phyloP scores from a whole-genome alignment of 2,888 invertebrate species.

The Thereva unica region DNA sequence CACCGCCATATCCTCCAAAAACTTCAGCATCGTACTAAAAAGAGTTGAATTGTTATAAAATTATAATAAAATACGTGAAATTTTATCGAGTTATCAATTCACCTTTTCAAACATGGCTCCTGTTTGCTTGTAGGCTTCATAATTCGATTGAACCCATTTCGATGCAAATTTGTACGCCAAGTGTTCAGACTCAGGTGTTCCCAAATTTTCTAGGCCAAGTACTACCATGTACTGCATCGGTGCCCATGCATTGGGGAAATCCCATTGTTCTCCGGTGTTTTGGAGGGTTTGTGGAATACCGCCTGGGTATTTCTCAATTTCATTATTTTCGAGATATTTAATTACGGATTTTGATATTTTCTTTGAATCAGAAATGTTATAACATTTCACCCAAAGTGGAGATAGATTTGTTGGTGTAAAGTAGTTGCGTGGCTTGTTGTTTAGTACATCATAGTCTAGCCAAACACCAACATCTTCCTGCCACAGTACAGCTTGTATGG shows the following conservation, averaged over 20 bases:
- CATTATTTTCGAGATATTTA: constrained; percentile 70
- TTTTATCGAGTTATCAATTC: constrained; percentile 42
- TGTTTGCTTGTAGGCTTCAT: constrained; percentile 70
- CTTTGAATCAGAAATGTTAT: constrained; percentile 62
- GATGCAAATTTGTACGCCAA: constrained; percentile 75
- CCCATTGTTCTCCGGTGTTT: constrained; percentile 86
- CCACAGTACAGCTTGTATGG: constrained; percentile 72
- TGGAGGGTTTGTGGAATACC: constrained; percentile 80
- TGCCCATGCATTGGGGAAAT: constrained; percentile 93
- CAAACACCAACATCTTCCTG: constrained; percentile 83
- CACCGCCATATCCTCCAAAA: constrained; percentile 74
- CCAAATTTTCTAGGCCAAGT: constrained; percentile 73
- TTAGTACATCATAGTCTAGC: constrained; percentile 81
- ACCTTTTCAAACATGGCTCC: constrained; percentile 86
- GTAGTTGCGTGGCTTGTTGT: constrained; percentile 68
- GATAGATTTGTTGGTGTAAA: constrained; percentile 81
- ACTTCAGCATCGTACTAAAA: constrained; percentile 66
- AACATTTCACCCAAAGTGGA: constrained; percentile 82
- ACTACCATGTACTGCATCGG: constrained; percentile 85
- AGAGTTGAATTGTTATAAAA: constrained; percentile 21
- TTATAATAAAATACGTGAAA: constrained; percentile 16
- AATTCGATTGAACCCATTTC: constrained; percentile 83
- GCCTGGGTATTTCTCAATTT: constrained; percentile 68
- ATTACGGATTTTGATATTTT: constrained; percentile 66
- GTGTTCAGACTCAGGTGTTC: constrained; percentile 65